These are phyloP conservation scores for Myxocyprinus asiaticus DNA, from an alignment of 2,113 vertebrate genomes.

Conservation along the genomic window DNA sequence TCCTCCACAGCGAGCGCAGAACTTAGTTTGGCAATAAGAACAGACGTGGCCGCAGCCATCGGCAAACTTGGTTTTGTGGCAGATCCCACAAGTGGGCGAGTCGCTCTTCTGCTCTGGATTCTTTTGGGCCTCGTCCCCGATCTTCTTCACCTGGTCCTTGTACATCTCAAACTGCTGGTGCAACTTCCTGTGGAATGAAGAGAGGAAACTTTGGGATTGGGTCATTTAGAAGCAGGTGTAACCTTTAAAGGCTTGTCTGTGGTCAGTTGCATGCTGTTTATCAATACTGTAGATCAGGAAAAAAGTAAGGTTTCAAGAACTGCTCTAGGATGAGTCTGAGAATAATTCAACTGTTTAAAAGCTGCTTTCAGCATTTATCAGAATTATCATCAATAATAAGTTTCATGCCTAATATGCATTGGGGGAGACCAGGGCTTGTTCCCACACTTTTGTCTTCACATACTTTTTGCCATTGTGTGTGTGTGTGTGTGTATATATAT, in stretches of 20 bases:
- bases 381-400: no score
- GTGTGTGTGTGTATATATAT: not conserved
- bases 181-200: constrained; percentile 78
- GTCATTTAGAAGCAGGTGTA: not conserved
- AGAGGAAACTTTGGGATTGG: not conserved
- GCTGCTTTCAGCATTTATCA: no score
- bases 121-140: constrained; percentile 86
- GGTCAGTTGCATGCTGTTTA: not conserved
- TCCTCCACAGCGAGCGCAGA: constrained; percentile 88
- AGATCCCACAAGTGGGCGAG: constrained; percentile 87
- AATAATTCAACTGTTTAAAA: no score
- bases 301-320: not conserved
- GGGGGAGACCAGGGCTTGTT: no score
- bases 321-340: not conserved
- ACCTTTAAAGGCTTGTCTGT: not conserved
- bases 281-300: no score
- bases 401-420: no score
- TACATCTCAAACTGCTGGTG: constrained; percentile 93
- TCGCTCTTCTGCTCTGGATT: constrained; percentile 84
- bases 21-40: constrained; percentile 94
- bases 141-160: constrained; percentile 90
- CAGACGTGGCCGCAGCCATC: constrained; percentile 90
- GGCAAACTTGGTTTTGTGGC: constrained; percentile 91
- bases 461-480: no score
- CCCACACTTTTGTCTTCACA: no score